Evolutionary conservation across 2,888 invertebrate genomes (phyloP).

Genomic region (Acanthosepion esculentum): DNA sequence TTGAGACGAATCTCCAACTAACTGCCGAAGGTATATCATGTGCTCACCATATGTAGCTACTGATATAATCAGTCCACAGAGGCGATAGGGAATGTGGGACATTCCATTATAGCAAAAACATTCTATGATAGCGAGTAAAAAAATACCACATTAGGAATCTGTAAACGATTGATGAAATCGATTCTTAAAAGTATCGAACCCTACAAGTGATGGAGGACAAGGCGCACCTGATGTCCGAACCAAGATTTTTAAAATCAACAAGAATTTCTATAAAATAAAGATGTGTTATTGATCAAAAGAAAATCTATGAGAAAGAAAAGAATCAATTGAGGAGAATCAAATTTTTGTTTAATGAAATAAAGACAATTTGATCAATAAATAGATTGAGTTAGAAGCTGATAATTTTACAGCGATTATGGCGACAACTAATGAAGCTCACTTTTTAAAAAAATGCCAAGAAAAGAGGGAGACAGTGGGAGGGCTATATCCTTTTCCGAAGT

Average conservation of each 20-base stretch:
- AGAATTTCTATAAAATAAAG: neutral
- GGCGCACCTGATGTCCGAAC: neutral
- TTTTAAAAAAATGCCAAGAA: neutral
- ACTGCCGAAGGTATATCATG: too few species aligned
- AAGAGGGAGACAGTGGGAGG: neutral
- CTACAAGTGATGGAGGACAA: neutral
- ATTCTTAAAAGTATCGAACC: too few species aligned
- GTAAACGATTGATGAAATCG: neutral
- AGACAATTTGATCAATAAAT: neutral
- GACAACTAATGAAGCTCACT: neutral
- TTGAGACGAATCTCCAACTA: too few species aligned
- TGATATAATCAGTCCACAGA: too few species aligned
- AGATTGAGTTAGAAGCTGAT: neutral
- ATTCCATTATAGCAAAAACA: too few species aligned
- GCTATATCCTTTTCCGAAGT: neutral
- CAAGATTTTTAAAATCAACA: neutral
- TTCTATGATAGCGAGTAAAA: too few species aligned
- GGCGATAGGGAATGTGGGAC: too few species aligned
- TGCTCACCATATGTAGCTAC: too few species aligned
- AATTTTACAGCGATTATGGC: neutral
- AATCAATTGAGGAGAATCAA: neutral
- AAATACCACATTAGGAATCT: too few species aligned
- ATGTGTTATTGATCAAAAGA: neutral
- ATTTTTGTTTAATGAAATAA: neutral
- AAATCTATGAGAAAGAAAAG: neutral